Evolutionary conservation across 2,113 vertebrate species (phyloP), one percentile per base, ranked within the genome.

Genomic region (Vidua macroura): DNA sequence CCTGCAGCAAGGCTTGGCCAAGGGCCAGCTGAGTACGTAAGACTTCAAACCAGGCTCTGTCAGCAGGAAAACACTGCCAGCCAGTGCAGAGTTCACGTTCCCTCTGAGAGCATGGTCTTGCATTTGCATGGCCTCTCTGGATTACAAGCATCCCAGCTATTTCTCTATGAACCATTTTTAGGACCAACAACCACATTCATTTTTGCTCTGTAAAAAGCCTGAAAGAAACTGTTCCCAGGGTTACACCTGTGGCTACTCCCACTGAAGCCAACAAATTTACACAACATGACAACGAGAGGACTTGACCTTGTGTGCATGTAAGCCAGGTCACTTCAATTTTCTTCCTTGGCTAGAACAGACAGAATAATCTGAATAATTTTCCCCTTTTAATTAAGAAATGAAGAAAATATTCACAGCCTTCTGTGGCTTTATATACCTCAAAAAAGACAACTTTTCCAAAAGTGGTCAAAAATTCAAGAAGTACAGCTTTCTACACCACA

Each of bases 21-120:
- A 63, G 52, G 83, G 76, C 90, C 5, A 2, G 75, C 39, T 7
- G 59, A 78, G 68, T 53, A 77, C 0, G 2, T 56, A 56, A 94
- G 39, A 28, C 33, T 77, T 59, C 88, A 76, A 68, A 82, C 41
- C 70, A 46, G 70, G 84, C 94, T 93, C 77, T 77, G 83, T 66
- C 86, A 86, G 92, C 83, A 88, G 58, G 83, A 89, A 93, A 96
- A 76, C 0, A 2, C 72, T 95, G 88, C 94, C 90, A 96, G 94
- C 25, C 90, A 88, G 90, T 7, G 35, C 76, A 90, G 94, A 90
- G 95, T 94, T 96, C 86, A 33, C 43, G 15, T 28, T 90, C 83
- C 75, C 80, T 79, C 55, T 5, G 73, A 94, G 69, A 88, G 62
- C 13, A 0, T 6, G 0, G 23, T 33, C 90, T 75, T 72, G 73